These are phyloP conservation scores for Ciconia stormi DNA, from an alignment of 2,113 vertebrate genomes.

Conservation along the genomic window DNA sequence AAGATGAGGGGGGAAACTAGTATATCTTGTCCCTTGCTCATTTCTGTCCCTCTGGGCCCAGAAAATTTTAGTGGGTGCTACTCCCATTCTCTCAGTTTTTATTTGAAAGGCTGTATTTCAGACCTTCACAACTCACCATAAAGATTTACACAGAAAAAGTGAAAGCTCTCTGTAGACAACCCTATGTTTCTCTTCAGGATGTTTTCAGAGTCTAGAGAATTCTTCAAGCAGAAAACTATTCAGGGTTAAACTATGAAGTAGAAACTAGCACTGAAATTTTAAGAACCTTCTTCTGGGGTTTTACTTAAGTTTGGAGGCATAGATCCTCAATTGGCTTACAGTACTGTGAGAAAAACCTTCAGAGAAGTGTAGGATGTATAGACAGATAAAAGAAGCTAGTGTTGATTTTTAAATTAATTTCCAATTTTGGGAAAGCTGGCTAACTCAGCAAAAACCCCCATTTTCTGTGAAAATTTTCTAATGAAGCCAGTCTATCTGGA, in stretches of 20 bases:
- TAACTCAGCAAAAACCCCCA: background rate
- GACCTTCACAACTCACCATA: background rate
- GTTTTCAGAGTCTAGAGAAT: background rate
- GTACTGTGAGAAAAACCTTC: background rate
- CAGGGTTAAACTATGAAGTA: background rate
- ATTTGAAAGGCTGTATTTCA: background rate
- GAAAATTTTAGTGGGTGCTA: background rate
- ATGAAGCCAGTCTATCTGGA: background rate
- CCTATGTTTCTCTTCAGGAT: background rate
- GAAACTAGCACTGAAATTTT: background rate
- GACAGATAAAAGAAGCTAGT: background rate
- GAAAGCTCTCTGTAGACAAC: background rate
- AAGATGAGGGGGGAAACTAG: background rate
- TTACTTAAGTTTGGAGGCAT: background rate
- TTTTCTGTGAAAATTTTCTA: background rate
- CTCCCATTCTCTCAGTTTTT: background rate
- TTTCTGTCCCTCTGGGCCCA: background rate
- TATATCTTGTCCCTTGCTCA: background rate
- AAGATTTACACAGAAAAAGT: background rate
- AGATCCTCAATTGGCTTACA: background rate
- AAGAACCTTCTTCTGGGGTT: background rate
- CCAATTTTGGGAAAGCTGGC: background rate
- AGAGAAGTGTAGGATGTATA: background rate
- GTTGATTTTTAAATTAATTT: background rate
- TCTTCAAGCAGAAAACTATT: background rate